Conservation (phyloP, 2,113 vertebrate genomes). For the Plecturocebus donacophilus region DNA sequence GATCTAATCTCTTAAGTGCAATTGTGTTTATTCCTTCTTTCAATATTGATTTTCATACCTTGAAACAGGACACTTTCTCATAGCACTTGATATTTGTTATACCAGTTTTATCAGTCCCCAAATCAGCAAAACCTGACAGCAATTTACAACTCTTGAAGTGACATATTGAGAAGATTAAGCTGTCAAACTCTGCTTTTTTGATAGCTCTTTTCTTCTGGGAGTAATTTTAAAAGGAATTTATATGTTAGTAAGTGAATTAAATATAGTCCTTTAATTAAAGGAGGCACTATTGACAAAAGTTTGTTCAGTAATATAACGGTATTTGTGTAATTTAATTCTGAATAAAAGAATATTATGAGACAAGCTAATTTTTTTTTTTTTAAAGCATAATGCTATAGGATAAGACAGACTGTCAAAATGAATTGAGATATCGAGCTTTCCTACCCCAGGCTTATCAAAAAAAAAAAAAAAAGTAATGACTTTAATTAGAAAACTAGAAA, state of each 20-base stretch:
- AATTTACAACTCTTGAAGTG: not conserved
- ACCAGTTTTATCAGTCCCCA: not conserved
- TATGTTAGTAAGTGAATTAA: constrained; percentile 30
- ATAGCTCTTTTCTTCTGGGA: constrained; percentile 10
- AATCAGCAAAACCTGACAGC: not conserved
- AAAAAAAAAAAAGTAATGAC: not conserved
- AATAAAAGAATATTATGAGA: not conserved
- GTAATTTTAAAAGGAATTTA: constrained; percentile 1
- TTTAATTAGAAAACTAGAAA: not conserved
- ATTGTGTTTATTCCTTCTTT: constrained; percentile 4
- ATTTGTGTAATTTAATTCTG: constrained; percentile 21
- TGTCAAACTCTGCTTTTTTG: not conserved
- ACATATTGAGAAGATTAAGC: constrained; percentile 25
- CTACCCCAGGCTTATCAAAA: not conserved
- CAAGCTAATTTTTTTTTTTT: not conserved
- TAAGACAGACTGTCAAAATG: not conserved
- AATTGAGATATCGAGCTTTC: not conserved
- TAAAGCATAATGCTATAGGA: not conserved
- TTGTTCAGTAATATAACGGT: constrained; percentile 3
- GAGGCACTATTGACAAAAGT: not conserved
- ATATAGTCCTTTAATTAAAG: not conserved
- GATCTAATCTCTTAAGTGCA: not conserved
- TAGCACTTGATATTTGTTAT: not conserved
- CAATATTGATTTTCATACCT: not conserved
- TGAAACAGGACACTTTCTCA: not conserved